Evolutionary conservation across 2,888 invertebrate genomes (phyloP).

Genomic region (Ganaspis brasiliensis): DNA sequence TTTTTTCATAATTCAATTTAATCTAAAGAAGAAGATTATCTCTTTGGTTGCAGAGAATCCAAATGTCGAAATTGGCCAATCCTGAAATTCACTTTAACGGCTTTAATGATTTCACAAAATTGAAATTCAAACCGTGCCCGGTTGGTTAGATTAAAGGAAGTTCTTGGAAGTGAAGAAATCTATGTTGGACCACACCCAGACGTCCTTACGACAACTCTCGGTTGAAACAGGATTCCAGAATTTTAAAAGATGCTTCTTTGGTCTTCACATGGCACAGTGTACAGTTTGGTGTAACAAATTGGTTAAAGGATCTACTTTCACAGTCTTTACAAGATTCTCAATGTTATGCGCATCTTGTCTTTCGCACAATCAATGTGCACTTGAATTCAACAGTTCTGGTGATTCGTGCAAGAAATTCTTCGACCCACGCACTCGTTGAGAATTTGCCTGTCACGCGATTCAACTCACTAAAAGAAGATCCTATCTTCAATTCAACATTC

Average conservation of each 20-base stretch:
- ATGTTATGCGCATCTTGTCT: conserved; percentile 1
- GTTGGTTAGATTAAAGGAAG: conserved; percentile 21
- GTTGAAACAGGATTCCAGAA: conserved; percentile 41
- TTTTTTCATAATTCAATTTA: too few relatives aligned
- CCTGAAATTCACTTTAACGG: neutral
- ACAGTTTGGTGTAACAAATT: neutral
- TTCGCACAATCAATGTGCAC: conserved; percentile 30
- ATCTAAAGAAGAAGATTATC: too few relatives aligned
- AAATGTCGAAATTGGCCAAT: neutral
- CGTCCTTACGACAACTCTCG: conserved; percentile 31
- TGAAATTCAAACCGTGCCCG: conserved; percentile 14
- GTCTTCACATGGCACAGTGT: conserved; percentile 6
- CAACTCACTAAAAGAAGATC: conserved; percentile 54
- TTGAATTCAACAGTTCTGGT: conserved; percentile 54
- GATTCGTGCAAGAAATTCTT: conserved; percentile 60
- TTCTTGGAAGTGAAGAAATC: conserved; percentile 41
- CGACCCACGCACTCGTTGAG: conserved; percentile 56
- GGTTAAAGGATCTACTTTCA: conserved; percentile 13
- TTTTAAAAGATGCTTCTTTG: conserved; percentile 35
- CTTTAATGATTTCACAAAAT: conserved; percentile 25
- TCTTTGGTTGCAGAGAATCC: too few relatives aligned
- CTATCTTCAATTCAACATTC: conserved; percentile 45
- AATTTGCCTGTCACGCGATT: conserved; percentile 62
- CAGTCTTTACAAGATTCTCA: conserved; percentile 26
- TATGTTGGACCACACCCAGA: conserved; percentile 40